phyloP scores from a whole-genome alignment of 2,888 invertebrate species.

The Cephus nigrinus region DNA sequence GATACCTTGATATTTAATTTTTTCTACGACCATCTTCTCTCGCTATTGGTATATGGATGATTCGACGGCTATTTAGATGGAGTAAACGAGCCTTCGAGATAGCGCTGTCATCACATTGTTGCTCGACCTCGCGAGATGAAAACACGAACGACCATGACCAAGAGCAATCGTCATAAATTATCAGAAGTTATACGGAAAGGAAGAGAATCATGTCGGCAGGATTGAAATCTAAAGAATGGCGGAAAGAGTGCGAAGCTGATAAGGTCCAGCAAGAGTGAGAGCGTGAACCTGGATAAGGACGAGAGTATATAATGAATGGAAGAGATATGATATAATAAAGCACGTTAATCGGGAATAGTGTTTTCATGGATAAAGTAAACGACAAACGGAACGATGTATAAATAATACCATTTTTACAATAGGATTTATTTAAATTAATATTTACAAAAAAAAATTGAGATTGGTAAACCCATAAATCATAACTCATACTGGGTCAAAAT shows the following conservation, averaged over 20 bases:
- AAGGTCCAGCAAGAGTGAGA: neutral
- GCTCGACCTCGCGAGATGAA: neutral
- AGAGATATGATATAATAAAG: conserved; percentile 17
- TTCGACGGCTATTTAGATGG: neutral
- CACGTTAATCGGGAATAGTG: neutral
- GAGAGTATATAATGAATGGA: neutral
- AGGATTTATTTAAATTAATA: conserved; percentile 61
- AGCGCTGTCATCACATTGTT: neutral
- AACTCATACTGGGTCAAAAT: conserved; percentile 44
- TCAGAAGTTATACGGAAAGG: neutral
- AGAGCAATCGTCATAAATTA: neutral
- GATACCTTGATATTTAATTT: neutral
- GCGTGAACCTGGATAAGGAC: neutral
- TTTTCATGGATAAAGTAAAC: neutral
- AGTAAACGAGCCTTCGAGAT: neutral
- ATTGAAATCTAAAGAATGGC: neutral
- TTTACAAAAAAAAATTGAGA: conserved; percentile 56
- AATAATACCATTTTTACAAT: conserved; percentile 59
- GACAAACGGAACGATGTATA: conserved; percentile 30
- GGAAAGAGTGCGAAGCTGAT: neutral
- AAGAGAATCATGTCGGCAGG: neutral
- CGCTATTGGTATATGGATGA: neutral
- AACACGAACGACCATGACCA: neutral
- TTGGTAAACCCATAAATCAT: conserved; percentile 42
- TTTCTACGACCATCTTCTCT: neutral